Evolutionary conservation across 2,888 invertebrate genomes (phyloP).

Genomic region (Pollenia labialis): DNA sequence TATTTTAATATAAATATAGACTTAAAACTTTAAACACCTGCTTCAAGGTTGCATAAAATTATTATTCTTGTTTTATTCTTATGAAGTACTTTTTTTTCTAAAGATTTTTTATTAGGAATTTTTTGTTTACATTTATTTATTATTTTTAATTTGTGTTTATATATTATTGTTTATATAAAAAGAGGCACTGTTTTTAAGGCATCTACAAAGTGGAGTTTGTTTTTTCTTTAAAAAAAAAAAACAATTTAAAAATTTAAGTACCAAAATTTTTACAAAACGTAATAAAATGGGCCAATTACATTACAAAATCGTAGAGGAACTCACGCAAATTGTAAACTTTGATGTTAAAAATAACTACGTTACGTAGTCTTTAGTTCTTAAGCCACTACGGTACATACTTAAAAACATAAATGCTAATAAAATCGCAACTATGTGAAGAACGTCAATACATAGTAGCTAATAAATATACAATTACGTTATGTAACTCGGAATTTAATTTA

Average conservation of each 20-base stretch:
- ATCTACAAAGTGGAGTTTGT: slow-evolving; percentile 88
- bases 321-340: background rate
- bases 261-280: slow-evolving; percentile 55
- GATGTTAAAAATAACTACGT: background rate
- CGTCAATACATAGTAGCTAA: no score
- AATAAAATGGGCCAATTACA: background rate
- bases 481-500: no score
- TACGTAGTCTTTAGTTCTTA: background rate
- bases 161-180: slow-evolving; percentile 77
- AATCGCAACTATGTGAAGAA: no score
- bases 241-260: background rate
- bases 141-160: slow-evolving; percentile 56
- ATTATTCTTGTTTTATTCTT: slow-evolving; percentile 40
- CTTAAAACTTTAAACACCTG: slow-evolving; percentile 51
- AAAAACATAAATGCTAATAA: background rate
- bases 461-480: no score
- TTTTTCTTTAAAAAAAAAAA: slow-evolving; percentile 9
- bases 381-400: background rate
- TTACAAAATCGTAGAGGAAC: slow-evolving; percentile 36
- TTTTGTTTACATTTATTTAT: slow-evolving; percentile 57
- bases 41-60: slow-evolving; percentile 42
- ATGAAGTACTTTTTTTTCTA: slow-evolving; percentile 30
- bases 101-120: slow-evolving; percentile 57
- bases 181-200: slow-evolving; percentile 94
- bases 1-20: slow-evolving; percentile 26